phyloP scores from a whole-genome alignment of 2,113 vertebrate species.

The Equus quagga region DNA sequence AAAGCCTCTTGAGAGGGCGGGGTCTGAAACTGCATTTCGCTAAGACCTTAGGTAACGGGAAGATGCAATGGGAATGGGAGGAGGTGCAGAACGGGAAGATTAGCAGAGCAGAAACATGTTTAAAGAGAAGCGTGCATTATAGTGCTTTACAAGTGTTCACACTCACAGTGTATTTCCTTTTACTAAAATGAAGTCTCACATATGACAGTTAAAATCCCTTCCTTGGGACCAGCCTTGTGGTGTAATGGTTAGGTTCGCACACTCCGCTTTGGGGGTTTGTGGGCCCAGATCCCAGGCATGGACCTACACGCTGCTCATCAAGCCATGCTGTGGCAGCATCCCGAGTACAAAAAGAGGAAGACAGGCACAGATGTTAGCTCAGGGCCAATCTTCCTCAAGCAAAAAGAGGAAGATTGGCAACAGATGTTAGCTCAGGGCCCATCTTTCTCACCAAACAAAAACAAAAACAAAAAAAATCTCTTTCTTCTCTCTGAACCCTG shows the following conservation, averaged over 20 bases:
- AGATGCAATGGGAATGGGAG: not conserved
- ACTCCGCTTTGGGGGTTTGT: no score
- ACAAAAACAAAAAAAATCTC: not conserved
- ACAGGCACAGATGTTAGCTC: no score
- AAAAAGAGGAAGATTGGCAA: no score
- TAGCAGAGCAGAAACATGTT: not conserved
- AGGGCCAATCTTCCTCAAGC: no score
- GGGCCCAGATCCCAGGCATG: no score
- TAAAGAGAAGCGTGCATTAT: not conserved
- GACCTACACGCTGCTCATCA: no score
- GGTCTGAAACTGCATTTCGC: not conserved
- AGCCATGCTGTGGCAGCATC: no score
- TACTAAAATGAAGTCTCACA: not conserved
- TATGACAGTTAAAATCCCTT: not conserved
- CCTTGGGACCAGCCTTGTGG: not conserved
- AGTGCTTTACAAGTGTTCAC: not conserved
- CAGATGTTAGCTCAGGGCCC: no score
- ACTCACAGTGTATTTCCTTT: not conserved
- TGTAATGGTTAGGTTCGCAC: no score
- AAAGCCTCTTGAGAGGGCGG: not conserved
- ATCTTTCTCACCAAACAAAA: no score
- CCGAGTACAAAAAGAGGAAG: no score
- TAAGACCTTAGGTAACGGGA: not conserved
- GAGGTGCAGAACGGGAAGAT: not conserved
- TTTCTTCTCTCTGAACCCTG: not conserved